These are phyloP conservation scores for Antheraea yamamai DNA, from an alignment of 2,888 invertebrate species.

Conservation along the genomic window DNA sequence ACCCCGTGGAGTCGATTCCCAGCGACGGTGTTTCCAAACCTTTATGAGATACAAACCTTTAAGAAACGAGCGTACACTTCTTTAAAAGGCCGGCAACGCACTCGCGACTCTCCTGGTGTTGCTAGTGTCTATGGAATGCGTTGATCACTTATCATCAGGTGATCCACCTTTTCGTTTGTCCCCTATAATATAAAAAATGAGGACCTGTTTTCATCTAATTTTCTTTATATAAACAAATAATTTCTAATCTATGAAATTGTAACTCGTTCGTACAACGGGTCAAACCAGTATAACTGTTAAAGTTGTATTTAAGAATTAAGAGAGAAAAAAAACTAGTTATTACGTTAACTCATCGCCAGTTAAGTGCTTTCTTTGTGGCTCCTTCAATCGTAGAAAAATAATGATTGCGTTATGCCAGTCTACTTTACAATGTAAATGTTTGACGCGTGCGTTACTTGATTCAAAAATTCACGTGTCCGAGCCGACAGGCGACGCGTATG, in stretches of 20 bases:
- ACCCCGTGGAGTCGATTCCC: too few species aligned
- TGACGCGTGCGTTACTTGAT: neutral
- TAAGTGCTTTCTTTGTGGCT: neutral
- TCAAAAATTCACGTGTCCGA: neutral
- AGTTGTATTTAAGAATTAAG: neutral
- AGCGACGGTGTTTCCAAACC: too few species aligned
- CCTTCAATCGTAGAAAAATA: neutral
- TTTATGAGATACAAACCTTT: too few species aligned
- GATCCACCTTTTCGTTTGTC: too few species aligned
- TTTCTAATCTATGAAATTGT: neutral
- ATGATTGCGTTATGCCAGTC: neutral
- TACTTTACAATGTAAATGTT: neutral
- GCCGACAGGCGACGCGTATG: neutral
- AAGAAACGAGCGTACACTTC: too few species aligned
- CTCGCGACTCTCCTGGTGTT: too few species aligned
- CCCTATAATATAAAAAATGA: too few species aligned
- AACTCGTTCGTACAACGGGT: neutral
- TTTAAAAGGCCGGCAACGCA: too few species aligned
- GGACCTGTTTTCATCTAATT: too few species aligned
- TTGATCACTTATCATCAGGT: too few species aligned
- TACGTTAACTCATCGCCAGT: neutral
- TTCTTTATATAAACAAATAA: neutral
- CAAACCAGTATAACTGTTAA: neutral
- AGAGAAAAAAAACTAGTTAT: neutral
- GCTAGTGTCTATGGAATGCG: too few species aligned